phyloP scores from a whole-genome alignment of 2,797 vertebrate species.

The Varecia variegata region DNA sequence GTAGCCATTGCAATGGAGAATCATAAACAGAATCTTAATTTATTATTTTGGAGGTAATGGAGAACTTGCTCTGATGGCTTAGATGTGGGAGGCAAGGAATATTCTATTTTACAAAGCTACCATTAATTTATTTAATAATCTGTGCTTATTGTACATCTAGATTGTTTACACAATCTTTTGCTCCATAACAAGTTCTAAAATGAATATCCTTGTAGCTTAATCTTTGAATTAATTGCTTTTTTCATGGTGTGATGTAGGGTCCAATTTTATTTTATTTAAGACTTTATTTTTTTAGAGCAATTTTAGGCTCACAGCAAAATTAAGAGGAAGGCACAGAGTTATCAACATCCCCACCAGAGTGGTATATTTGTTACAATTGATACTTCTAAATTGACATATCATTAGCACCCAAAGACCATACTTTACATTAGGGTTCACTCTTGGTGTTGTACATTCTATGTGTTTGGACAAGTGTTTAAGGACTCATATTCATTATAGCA shows the following conservation, averaged over 20 bases:
- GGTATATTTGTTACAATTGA: not conserved
- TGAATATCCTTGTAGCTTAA: conserved; percentile 48
- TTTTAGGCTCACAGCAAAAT: not conserved
- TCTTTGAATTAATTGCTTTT: conserved; percentile 46
- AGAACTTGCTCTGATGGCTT: conserved; percentile 29
- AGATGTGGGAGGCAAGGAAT: conserved; percentile 49
- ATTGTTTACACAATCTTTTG: conserved; percentile 52
- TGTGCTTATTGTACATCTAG: conserved; percentile 35
- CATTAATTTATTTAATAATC: conserved; percentile 54
- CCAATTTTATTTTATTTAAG: not conserved
- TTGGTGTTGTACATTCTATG: not conserved
- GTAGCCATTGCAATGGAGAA: not conserved
- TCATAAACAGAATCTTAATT: not conserved
- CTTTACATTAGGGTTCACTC: not conserved
- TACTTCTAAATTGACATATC: not conserved
- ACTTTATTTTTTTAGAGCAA: not conserved
- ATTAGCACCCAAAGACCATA: not conserved
- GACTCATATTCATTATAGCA: not conserved
- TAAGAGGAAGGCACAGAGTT: not conserved
- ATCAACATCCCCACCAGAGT: not conserved
- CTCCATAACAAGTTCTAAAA: conserved; percentile 38
- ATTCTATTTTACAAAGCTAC: conserved; percentile 31
- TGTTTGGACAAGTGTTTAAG: not conserved
- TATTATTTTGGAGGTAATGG: not conserved
- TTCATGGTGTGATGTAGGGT: not conserved